Evolutionary conservation across 2,797 vertebrate species (phyloP), one percentile per base, ranked within the genome.

Genomic region (Peromyscus nudipes): DNA sequence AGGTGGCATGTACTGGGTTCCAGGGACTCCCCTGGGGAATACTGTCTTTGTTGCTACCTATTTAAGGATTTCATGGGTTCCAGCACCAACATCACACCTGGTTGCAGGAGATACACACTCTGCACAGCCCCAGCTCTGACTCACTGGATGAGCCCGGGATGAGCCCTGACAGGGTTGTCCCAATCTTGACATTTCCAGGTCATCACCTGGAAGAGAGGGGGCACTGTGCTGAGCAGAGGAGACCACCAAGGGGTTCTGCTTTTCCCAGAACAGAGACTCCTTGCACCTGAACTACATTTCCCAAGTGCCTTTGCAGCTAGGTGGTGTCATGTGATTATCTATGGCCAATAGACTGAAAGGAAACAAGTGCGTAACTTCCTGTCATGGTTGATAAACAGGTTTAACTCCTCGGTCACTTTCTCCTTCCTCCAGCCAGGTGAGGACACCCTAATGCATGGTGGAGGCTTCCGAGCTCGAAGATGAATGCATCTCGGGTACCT

Each of bases 201-300:
- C 55, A 69, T n/a, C 12, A n/a, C 62, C 37, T 89, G 73, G 79
- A 86, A 92, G 34, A 4, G 49, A 82, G 49, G 13, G 34, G 57
- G 17, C 16, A 55, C 14, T 71, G 13, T 11, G 23, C 49, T 19
- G 49, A 43, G 16, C 49, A 25, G 14, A 31, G 34, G n/a, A 69
- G 31, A 65, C 5, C 31, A 29, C 65, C 31, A 23, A 43, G 55
- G 79, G 37, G 11, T 37, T 17, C 25, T 31, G 31, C 57, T 6
- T 31, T 60, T 6, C 27, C 19, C 19, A 60, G 27, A 12, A 29
- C 43, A 13, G 27, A 43, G 69, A 12, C n/a, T 4, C 13, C 17
- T 73, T 19, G 16, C 29, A 6, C 57, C 55, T 2, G 52, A 43
- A 97, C 97, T 94, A 86, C 92, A 96, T 69, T 96, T 96, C 94